Base-by-base conservation (phyloP, 1,140 invertebrate species). In the Drosophila mayri region DNA sequence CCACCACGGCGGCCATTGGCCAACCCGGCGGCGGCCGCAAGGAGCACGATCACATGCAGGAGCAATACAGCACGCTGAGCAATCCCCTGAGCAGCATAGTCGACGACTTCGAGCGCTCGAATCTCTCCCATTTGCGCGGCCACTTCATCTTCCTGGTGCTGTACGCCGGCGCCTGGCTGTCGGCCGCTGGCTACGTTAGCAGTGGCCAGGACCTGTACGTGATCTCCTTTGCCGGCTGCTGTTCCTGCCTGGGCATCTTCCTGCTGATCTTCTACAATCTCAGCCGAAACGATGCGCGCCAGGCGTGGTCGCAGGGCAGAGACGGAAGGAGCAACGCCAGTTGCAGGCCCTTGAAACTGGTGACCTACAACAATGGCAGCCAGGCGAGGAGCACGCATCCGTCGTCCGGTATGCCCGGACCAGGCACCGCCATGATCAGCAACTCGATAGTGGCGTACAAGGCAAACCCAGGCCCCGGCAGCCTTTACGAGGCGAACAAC, bases 241-340 rank as follows among this genome's bases (percentile, higher is more conserved):
- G 95, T 1, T 95, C 95, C 28, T 93, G 95, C 14, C 93, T 98
- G 50, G 97, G 96, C 0, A 93, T 96, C n/a, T 98, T 98, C 87
- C 95, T 97, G 28, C 91, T 98, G 12, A 95, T 97, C 47, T 98
- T 97, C 92, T 98, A 97, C 88, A 97, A 97, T 55, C 94, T 98
- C 38, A 96, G 96, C 0, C 93, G 97, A 25, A 96, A 95, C 71
- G 97, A 98, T 92, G 96, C 98, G 0, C 94, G 97, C 55, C 94
- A 94, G 0, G 95, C 96, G 20, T 97, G 96, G 96, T 91, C 95
- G 7, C 92, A 94, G 52, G 80, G 82, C 47, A 94, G 93, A 77
- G 95, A 94, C 66, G 96, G 60, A 93, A 94, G 0, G 95, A 94
- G 46, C 62, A 76, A 40, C 94, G 92, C 77, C 95, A 94, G 72